Conservation (phyloP, 2,888 invertebrate genomes). For the Eumacrocentrus americanus region DNA sequence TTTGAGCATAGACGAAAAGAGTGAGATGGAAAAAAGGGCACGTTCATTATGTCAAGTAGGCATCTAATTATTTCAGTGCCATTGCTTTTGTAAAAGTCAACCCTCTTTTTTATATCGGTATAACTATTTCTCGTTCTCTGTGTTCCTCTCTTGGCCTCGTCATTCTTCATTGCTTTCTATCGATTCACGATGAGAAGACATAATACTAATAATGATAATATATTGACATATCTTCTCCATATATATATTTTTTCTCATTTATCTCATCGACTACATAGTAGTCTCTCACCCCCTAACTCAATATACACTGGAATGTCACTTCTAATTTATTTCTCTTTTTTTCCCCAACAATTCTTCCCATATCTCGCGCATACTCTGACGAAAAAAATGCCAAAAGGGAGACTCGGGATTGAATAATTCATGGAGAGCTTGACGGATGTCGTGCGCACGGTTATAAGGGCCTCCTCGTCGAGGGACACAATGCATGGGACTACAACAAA, state of each 20-base stretch:
- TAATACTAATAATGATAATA: neutral
- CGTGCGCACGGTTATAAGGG: constrained; percentile 26
- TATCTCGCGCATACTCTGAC: neutral
- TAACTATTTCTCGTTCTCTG: too few species aligned
- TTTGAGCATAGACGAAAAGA: neutral
- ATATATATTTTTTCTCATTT: constrained; percentile 5
- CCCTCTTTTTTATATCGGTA: too few species aligned
- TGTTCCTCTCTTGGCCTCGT: neutral
- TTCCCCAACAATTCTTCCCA: neutral
- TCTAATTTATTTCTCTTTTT: constrained; percentile 18
- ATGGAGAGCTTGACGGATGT: constrained; percentile 44
- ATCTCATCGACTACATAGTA: neutral
- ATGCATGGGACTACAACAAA: neutral
- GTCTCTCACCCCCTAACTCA: neutral
- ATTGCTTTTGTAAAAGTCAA: neutral
- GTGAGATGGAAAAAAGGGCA: neutral
- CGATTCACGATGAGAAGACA: constrained; percentile 7
- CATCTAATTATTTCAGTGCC: constrained; percentile 12
- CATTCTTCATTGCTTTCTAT: neutral
- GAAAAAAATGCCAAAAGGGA: constrained; percentile 28
- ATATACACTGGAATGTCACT: constrained; percentile 30
- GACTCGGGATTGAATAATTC: constrained; percentile 49
- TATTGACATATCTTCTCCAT: neutral
- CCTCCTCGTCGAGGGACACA: constrained; percentile 23
- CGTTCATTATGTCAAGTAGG: constrained; percentile 1